These are phyloP conservation scores for Orthonevra nobilis DNA, from an alignment of 2,888 invertebrate species.

Conservation along the genomic window DNA sequence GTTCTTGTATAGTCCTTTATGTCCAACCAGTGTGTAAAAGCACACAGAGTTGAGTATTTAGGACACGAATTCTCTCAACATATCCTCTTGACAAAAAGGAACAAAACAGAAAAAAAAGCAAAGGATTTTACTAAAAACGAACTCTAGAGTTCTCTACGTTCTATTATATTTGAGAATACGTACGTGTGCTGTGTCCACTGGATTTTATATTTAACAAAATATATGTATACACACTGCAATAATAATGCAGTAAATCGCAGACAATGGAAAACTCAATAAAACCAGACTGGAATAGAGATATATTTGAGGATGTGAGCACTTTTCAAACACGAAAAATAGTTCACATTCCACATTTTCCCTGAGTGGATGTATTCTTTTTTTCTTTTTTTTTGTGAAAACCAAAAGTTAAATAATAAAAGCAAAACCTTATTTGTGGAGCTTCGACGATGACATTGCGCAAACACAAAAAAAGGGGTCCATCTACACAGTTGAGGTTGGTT, in stretches of 20 bases:
- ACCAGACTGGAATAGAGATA: constrained; percentile 38
- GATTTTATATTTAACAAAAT: constrained; percentile 10
- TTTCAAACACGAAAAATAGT: constrained; percentile 38
- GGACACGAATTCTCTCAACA: constrained; percentile 53
- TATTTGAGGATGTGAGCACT: constrained; percentile 38
- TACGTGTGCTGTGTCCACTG: constrained; percentile 21
- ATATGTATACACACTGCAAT: constrained; percentile 32
- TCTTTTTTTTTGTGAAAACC: neutral
- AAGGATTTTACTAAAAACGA: too few species aligned
- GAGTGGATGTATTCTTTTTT: too few species aligned
- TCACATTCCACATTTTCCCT: constrained; percentile 45
- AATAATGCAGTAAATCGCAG: constrained; percentile 70
- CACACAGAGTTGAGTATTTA: constrained; percentile 46
- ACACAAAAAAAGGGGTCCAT: constrained; percentile 58
- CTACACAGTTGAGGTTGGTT: constrained; percentile 28
- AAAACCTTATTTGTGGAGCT: constrained; percentile 50
- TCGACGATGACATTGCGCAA: constrained; percentile 57
- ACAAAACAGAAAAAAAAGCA: neutral
- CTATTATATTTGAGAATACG: constrained; percentile 56
- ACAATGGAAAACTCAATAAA: constrained; percentile 70
- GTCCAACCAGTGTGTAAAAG: constrained; percentile 41
- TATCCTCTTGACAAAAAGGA: constrained; percentile 25
- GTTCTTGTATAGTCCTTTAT: constrained; percentile 1
- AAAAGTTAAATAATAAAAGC: neutral
- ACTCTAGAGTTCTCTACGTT: constrained; percentile 40